A percentile compares a stretch with the other conserved stretches of the same genome.
Conservation (phyloP, 1,140 invertebrate genomes). For the Oncopeltus fasciatus region DNA sequence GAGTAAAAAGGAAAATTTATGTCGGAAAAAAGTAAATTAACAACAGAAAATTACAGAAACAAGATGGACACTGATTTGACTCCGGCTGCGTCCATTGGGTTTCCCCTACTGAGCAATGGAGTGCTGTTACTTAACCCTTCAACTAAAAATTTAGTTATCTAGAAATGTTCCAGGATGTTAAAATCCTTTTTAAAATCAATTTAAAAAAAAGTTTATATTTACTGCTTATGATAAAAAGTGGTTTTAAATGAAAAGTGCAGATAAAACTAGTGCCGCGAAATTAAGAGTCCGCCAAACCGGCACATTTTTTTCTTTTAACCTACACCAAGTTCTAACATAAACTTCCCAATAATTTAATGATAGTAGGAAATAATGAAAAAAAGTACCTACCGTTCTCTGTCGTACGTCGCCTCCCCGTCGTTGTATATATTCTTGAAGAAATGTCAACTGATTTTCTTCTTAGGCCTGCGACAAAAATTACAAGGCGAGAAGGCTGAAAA, state of each 20-base stretch:
- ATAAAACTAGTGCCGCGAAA: too few species aligned
- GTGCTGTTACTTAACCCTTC: slow-evolving; percentile 8
- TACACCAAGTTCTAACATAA: neutral
- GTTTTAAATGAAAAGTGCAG: too few species aligned
- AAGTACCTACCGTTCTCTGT: neutral
- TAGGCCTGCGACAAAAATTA: slow-evolving; percentile 11
- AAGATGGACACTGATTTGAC: slow-evolving; percentile 16
- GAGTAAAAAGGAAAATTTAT: too few species aligned
- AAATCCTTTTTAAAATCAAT: too few species aligned
- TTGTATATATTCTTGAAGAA: neutral
- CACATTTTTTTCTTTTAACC: neutral
- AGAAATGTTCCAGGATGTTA: too few species aligned
- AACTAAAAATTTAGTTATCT: neutral
- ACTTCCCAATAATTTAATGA: neutral
- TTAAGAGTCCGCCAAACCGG: neutral
- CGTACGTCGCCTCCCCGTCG: slow-evolving; percentile 1
- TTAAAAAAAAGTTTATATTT: too few species aligned
- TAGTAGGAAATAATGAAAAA: neutral
- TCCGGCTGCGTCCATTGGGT: slow-evolving; percentile 18
- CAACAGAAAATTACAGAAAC: neutral
- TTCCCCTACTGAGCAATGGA: slow-evolving; percentile 7
- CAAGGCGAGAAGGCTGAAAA: slow-evolving; percentile 2
- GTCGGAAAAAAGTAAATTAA: neutral
- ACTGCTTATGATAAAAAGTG: too few species aligned
- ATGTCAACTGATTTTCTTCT: slow-evolving; percentile 17